Percentiles rank a stretch among this genome's conserved stretches.
Conservation (phyloP, 2,113 vertebrate species). For the Oryzias melastigma region DNA sequence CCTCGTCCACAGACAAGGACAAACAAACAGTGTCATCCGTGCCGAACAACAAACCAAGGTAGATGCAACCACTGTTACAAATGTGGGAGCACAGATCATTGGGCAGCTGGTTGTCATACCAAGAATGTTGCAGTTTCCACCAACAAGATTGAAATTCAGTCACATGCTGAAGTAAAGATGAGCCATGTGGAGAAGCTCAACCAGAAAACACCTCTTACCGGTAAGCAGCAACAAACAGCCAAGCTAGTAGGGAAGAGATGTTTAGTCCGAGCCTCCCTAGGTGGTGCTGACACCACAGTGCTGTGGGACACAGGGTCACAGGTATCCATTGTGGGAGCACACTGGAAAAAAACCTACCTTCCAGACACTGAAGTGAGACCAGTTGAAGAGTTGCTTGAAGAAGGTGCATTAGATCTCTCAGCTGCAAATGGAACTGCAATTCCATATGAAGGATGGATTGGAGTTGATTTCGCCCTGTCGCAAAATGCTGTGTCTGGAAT, state of each 20-base stretch:
- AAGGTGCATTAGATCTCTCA: not conserved
- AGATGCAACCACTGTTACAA: conserved; percentile 23
- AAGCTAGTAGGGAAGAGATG: not conserved
- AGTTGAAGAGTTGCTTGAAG: conserved; percentile 13
- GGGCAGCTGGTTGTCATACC: not conserved
- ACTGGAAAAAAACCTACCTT: conserved; percentile 11
- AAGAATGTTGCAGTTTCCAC: not conserved
- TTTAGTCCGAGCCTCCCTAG: not conserved
- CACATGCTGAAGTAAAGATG: too few relatives aligned
- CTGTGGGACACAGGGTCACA: too few relatives aligned
- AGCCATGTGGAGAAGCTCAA: too few relatives aligned
- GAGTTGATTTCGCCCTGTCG: too few relatives aligned
- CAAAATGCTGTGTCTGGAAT: too few relatives aligned
- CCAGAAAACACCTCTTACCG: too few relatives aligned
- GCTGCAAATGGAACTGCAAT: too few relatives aligned
- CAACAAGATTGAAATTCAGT: not conserved
- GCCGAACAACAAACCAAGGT: conserved; percentile 1
- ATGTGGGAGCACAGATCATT: conserved; percentile 9
- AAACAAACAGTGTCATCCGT: not conserved
- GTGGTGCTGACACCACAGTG: too few relatives aligned
- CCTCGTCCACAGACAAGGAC: not conserved
- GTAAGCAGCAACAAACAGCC: not conserved
- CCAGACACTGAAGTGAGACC: conserved; percentile 7
- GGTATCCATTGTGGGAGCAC: too few relatives aligned
- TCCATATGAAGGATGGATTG: too few relatives aligned